A percentile compares a stretch with the other conserved stretches of the same genome.
Evolutionary conservation across 1,140 invertebrate genomes (phyloP).

Genomic region (Caenorhabditis brenneri): DNA sequence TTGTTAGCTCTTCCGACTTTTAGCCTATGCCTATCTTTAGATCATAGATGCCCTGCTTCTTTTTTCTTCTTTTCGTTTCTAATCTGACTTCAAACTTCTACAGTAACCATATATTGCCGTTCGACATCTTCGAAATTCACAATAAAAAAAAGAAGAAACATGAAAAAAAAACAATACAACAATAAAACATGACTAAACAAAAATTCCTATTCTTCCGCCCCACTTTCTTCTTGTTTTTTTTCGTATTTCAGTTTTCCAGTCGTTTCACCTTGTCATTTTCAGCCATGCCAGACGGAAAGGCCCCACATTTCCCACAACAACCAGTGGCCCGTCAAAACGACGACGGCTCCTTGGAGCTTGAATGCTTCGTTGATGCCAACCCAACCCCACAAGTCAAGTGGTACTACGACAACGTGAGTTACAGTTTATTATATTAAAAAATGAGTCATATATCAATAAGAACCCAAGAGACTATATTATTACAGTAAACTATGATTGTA

Average conservation of each 20-base stretch:
- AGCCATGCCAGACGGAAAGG: slow-evolving; percentile 75
- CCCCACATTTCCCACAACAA: slow-evolving; percentile 94
- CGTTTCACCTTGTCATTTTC: not conserved
- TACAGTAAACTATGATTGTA: not conserved
- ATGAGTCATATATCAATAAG: too few species aligned
- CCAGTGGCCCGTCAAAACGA: slow-evolving; percentile 93
- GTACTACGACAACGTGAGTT: slow-evolving; percentile 75
- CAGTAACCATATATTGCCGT: not conserved
- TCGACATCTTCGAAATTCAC: not conserved
- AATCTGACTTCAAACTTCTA: not conserved
- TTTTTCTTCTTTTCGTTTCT: not conserved
- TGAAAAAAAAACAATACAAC: not conserved
- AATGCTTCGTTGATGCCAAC: slow-evolving; percentile 91
- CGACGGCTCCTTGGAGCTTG: slow-evolving; percentile 84
- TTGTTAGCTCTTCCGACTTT: not conserved
- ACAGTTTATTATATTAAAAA: not conserved
- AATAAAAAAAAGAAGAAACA: not conserved
- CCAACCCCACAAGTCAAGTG: slow-evolving; percentile 92
- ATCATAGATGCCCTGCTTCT: too few species aligned
- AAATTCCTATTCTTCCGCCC: not conserved
- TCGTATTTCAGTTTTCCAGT: not conserved
- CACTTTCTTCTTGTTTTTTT: not conserved
- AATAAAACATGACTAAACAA: not conserved
- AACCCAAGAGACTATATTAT: too few species aligned
- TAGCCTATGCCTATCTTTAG: not conserved